Percentiles rank a stretch among this genome's conserved stretches.
Conservation (phyloP, 2,113 vertebrate genomes). For the Cathartes aura region DNA sequence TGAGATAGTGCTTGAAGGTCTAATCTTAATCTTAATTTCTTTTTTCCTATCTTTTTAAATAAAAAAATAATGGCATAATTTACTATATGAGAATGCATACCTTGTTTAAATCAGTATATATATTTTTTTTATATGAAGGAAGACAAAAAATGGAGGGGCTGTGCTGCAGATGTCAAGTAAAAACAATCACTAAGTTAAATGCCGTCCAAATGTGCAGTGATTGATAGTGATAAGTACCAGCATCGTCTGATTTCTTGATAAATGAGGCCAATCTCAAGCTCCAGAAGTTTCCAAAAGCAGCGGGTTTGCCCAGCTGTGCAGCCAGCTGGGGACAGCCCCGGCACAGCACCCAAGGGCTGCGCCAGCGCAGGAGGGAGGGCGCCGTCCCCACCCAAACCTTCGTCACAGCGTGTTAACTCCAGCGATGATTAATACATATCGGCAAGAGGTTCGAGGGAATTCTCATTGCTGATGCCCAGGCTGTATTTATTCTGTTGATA, state of each 20-base stretch:
- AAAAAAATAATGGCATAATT: background rate
- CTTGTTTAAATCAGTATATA: background rate
- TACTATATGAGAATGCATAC: background rate
- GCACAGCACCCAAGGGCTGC: background rate
- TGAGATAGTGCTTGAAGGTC: background rate
- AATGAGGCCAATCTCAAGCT: rapidly evolving
- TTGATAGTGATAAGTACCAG: background rate
- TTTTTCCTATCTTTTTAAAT: background rate
- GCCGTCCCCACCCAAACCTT: background rate
- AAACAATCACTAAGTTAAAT: background rate
- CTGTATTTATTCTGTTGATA: background rate
- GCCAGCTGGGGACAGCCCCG: background rate
- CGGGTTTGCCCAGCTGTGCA: background rate
- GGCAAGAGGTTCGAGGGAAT: background rate
- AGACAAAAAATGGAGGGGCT: background rate
- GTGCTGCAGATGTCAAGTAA: background rate
- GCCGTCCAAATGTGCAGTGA: rapidly evolving
- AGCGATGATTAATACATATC: rapidly evolving
- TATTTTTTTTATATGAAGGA: background rate
- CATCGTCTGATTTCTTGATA: rapidly evolving
- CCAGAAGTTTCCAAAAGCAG: rapidly evolving
- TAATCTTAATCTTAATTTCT: background rate
- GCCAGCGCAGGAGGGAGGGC: background rate
- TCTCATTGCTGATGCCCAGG: background rate
- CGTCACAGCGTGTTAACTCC: rapidly evolving